A percentile compares a stretch with the other conserved stretches of the same genome.
These are phyloP conservation scores for Coilia nasus DNA, from an alignment of 2,797 vertebrate genomes.

Conservation along the genomic window DNA sequence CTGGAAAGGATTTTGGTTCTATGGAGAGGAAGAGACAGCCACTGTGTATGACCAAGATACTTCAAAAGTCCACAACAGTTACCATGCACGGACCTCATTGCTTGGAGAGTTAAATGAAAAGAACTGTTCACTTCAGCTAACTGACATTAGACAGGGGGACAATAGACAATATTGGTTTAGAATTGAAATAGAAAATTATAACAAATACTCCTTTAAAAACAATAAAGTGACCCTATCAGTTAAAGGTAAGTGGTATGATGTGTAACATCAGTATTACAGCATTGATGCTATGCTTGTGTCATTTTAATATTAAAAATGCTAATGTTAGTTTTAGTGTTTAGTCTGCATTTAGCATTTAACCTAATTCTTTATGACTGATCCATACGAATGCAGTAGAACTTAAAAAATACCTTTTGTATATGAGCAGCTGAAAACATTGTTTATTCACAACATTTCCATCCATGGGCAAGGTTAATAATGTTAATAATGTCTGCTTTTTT, in stretches of 20 bases:
- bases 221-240: conserved; percentile 54
- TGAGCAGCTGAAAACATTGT: too few species aligned
- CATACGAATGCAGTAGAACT: too few species aligned
- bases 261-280: not conserved
- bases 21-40: not conserved
- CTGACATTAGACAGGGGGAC: conserved; percentile 59
- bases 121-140: conserved; percentile 71
- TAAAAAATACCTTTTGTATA: not conserved
- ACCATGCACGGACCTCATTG: conserved; percentile 54
- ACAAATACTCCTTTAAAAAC: conserved; percentile 40
- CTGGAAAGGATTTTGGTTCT: conserved; percentile 65
- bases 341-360: too few species aligned
- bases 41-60: not conserved
- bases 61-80: conserved; percentile 40
- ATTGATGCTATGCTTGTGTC: not conserved
- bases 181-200: conserved; percentile 59
- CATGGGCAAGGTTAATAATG: not conserved
- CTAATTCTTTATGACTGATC: too few species aligned
- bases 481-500: not conserved
- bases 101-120: conserved; percentile 60
- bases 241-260: conserved; percentile 58
- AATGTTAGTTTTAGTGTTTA: not conserved
- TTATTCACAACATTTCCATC: too few species aligned
- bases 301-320: not conserved
- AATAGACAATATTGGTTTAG: conserved; percentile 64